Conservation (phyloP, 1,140 invertebrate genomes). For the Macrostomum lignano region DNA sequence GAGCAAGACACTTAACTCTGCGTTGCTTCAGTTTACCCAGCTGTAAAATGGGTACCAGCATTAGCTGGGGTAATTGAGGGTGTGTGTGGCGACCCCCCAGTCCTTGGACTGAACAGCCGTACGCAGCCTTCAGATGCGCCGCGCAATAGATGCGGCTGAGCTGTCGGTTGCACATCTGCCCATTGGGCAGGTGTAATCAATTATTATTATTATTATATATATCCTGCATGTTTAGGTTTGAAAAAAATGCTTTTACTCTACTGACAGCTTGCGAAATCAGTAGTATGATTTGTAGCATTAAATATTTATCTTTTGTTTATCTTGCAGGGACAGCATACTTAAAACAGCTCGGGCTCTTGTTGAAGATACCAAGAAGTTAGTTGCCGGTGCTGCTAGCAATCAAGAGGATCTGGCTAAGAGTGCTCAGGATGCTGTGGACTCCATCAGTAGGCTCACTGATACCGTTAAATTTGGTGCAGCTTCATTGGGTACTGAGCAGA, state of each 20-base stretch:
- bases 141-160: too few species aligned
- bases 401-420: slow-evolving; percentile 82
- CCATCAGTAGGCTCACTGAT: slow-evolving; percentile 77
- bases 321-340: slow-evolving; percentile 54
- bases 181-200: too few species aligned
- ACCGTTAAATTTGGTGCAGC: slow-evolving; percentile 84
- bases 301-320: slow-evolving; percentile 1
- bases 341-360: slow-evolving; percentile 95
- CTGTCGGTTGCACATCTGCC: too few species aligned
- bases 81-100: too few species aligned
- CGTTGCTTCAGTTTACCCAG: too few species aligned
- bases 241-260: slow-evolving; percentile 9
- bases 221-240: slow-evolving; percentile 9
- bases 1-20: too few species aligned
- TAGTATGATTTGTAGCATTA: slow-evolving; percentile 3
- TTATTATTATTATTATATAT: too few species aligned
- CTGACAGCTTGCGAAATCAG: not conserved
- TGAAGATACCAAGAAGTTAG: slow-evolving; percentile 79
- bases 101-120: too few species aligned
- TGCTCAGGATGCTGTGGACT: slow-evolving; percentile 78
- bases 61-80: too few species aligned
- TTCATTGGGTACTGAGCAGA: slow-evolving; percentile 64
- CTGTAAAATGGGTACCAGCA: too few species aligned
- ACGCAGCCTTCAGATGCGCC: too few species aligned
- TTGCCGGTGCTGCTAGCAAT: slow-evolving; percentile 62